Percentiles rank a stretch among this genome's conserved stretches.
These are phyloP conservation scores for Zaprionus obscuricornis DNA, from an alignment of 2,888 invertebrate genomes.

Conservation along the genomic window DNA sequence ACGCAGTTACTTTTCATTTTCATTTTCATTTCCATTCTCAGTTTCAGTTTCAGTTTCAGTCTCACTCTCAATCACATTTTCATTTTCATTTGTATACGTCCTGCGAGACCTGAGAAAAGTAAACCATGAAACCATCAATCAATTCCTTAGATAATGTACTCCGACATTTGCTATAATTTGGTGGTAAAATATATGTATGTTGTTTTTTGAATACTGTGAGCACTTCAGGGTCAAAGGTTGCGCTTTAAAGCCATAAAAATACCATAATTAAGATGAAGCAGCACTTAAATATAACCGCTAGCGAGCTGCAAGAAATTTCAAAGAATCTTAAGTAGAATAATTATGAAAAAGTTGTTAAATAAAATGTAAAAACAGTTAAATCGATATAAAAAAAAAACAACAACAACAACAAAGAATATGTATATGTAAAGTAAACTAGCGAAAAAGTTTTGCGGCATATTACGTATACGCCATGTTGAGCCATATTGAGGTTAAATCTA, in stretches of 20 bases:
- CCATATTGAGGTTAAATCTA: slow-evolving; percentile 58
- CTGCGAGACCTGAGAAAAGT: slow-evolving; percentile 12
- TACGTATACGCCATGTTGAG: slow-evolving; percentile 56
- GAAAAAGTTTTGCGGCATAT: slow-evolving; percentile 29
- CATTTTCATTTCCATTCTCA: slow-evolving; percentile 4
- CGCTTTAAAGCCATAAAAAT: neutral
- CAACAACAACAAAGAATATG: neutral
- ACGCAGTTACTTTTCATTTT: slow-evolving; percentile 13
- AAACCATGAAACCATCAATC: slow-evolving; percentile 62
- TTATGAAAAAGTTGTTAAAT: too few species aligned
- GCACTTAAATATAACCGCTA: too few species aligned
- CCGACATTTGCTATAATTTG: slow-evolving; percentile 46
- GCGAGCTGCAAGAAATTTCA: too few species aligned
- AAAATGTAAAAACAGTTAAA: too few species aligned
- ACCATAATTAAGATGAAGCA: neutral
- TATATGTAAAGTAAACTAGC: slow-evolving; percentile 2
- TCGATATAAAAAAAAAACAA: slow-evolving; percentile 4
- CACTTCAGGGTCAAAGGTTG: slow-evolving; percentile 41
- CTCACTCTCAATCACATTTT: too few species aligned
- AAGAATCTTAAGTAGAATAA: too few species aligned
- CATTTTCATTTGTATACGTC: slow-evolving; percentile 40
- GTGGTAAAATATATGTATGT: slow-evolving; percentile 38
- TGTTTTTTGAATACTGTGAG: slow-evolving; percentile 16
- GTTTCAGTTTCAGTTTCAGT: too few species aligned
- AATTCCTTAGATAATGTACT: slow-evolving; percentile 59